Evolutionary conservation across 2,797 vertebrate genomes (phyloP).

Genomic region (Triplophysa bombifrons): DNA sequence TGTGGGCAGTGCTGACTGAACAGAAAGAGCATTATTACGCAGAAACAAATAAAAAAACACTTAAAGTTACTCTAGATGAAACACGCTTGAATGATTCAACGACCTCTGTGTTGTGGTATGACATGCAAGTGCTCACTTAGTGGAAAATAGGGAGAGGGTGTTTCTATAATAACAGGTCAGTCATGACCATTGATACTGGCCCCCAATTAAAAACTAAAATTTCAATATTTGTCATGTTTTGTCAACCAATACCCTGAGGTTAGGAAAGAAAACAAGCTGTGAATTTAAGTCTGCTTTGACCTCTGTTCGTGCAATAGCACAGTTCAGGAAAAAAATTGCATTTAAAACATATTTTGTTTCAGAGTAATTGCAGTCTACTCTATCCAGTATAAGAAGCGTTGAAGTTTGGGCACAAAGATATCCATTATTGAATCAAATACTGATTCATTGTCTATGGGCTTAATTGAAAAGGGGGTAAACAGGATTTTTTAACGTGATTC

Average conservation of each 20-base stretch:
- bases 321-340: constrained; percentile 2
- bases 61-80: constrained; percentile 1
- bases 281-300: constrained; percentile 31
- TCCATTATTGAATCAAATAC: constrained; percentile 25
- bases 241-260: neutral
- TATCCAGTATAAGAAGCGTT: constrained; percentile 9
- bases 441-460: constrained; percentile 7
- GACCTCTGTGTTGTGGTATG: neutral
- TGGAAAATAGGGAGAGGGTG: neutral
- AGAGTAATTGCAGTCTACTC: constrained; percentile 21
- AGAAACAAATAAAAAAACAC: constrained; percentile 3
- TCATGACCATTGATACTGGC: constrained; percentile 16
- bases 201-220: constrained; percentile 42
- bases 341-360: neutral
- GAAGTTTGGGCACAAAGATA: neutral
- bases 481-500: neutral
- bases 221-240: constrained; percentile 40
- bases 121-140: neutral
- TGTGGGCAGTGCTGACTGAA: neutral
- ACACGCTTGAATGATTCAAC: constrained; percentile 30
- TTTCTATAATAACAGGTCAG: constrained; percentile 40
- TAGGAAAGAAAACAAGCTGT: constrained; percentile 3
- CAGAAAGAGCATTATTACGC: neutral
- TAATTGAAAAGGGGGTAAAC: constrained; percentile 12
- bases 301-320: neutral